Conservation (phyloP, 1,140 invertebrate genomes). For the Euura saliciscinereae region DNA sequence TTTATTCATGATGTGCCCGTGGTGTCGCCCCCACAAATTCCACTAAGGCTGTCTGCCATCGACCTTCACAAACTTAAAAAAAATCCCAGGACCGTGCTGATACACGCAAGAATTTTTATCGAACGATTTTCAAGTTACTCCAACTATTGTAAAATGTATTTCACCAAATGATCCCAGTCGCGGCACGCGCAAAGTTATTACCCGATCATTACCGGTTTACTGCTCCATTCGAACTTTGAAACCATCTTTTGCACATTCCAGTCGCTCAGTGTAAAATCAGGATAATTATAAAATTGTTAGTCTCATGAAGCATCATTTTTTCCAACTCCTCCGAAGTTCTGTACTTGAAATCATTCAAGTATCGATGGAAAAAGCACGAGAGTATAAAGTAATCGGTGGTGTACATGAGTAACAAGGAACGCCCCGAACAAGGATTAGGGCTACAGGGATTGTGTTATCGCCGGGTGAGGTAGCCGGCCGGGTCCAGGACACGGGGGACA, state of each 20-base stretch:
- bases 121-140: not conserved
- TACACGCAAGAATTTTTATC: too few relatives aligned
- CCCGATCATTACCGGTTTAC: not conserved
- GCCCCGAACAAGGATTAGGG: not conserved
- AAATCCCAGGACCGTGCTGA: too few relatives aligned
- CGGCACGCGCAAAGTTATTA: not conserved
- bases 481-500: not conserved
- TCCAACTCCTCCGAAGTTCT: too few relatives aligned
- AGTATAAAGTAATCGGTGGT: not conserved
- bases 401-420: not conserved
- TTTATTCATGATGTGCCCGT: conserved; percentile 40
- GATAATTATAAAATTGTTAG: too few relatives aligned
- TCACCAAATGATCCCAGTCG: not conserved
- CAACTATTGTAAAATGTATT: not conserved
- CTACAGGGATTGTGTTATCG: not conserved
- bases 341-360: too few relatives aligned
- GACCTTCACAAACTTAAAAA: not conserved
- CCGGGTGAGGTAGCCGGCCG: not conserved
- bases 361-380: too few relatives aligned
- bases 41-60: not conserved
- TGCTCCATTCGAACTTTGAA: not conserved
- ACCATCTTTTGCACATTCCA: too few relatives aligned
- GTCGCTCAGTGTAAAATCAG: too few relatives aligned
- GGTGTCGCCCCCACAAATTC: conserved; percentile 12
- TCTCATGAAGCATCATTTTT: too few relatives aligned